Percentiles rank a stretch among this genome's conserved stretches.
These are phyloP conservation scores for Drosophila eohydei DNA, from an alignment of 2,888 invertebrate genomes.

Conservation along the genomic window DNA sequence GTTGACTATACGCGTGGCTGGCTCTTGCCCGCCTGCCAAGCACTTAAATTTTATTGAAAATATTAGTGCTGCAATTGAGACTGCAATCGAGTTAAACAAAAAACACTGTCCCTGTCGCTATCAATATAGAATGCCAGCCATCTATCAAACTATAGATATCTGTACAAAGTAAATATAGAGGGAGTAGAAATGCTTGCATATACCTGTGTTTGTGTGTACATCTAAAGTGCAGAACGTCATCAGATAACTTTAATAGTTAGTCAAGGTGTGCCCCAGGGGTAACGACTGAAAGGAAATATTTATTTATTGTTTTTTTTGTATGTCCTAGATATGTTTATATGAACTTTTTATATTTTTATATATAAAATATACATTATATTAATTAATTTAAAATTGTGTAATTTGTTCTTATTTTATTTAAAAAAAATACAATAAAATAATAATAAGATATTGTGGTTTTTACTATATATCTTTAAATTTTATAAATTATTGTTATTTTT, in stretches of 20 bases:
- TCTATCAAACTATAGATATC: conserved; percentile 11
- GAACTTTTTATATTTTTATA: not conserved
- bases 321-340: not conserved
- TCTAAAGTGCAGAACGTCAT: not conserved
- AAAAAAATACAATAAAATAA: no score
- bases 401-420: no score
- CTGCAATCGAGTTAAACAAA: conserved; percentile 38
- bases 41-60: conserved; percentile 59
- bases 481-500: no score
- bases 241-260: not conserved
- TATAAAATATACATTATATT: not conserved
- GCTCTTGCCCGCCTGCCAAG: conserved; percentile 8
- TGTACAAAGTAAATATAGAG: not conserved
- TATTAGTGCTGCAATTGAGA: conserved; percentile 45
- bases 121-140: conserved; percentile 11
- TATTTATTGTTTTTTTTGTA: not conserved
- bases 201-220: not conserved
- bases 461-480: no score
- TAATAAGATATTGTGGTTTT: no score
- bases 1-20: not conserved
- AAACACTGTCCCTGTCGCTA: conserved; percentile 22
- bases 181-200: not conserved
- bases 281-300: not conserved
- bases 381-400: no score
- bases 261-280: no score